Percentiles rank a stretch among this genome's conserved stretches.
phyloP scores from a whole-genome alignment of 1,140 invertebrate species.

The Monochamus saltuarius region DNA sequence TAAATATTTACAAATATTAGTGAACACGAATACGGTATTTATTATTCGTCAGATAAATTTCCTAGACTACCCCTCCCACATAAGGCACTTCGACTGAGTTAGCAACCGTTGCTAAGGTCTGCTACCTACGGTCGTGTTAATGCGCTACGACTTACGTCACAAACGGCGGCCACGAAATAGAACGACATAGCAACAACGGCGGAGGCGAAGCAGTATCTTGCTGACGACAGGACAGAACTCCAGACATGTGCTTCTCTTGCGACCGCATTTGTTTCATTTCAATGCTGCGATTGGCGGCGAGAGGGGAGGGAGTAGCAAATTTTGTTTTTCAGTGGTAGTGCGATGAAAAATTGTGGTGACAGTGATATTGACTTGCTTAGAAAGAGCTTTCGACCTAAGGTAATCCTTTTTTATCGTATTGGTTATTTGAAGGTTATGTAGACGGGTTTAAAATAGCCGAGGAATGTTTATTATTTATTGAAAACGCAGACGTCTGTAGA shows the following conservation, averaged over 20 bases:
- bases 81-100: slow-evolving; percentile 25
- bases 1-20: too few species aligned
- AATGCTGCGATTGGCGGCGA: slow-evolving; percentile 7
- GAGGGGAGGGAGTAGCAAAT: slow-evolving; percentile 5
- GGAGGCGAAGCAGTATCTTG: slow-evolving; percentile 5
- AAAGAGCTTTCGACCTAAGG: too few species aligned
- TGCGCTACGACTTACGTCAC: neutral
- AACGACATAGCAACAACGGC: slow-evolving; percentile 12
- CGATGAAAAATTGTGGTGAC: too few species aligned
- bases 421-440: too few species aligned
- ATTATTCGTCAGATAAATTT: slow-evolving; percentile 22
- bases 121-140: slow-evolving; percentile 27
- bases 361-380: too few species aligned
- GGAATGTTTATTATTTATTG: too few species aligned
- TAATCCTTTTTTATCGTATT: too few species aligned
- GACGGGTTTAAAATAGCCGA: too few species aligned
- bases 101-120: slow-evolving; percentile 29
- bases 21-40: slow-evolving; percentile 14
- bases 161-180: neutral
- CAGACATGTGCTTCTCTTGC: slow-evolving; percentile 26
- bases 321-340: too few species aligned
- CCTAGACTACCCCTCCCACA: slow-evolving; percentile 15
- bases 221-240: slow-evolving; percentile 6
- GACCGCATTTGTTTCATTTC: slow-evolving; percentile 18
- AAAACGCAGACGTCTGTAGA: too few species aligned